Conservation (phyloP, 2,888 invertebrate species). For the Brenthis hecate region DNA sequence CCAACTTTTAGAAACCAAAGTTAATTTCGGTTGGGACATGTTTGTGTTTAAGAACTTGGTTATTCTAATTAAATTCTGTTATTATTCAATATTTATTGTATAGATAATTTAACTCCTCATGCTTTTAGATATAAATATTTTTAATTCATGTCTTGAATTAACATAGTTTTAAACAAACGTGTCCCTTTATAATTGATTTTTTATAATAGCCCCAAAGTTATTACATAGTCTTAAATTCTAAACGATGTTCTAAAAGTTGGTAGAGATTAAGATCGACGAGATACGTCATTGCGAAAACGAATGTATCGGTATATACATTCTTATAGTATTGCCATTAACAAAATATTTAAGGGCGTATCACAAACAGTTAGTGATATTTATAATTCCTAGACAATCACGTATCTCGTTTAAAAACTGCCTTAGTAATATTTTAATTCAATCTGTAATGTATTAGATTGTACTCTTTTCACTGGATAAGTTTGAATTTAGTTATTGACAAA, state of each 20-base stretch:
- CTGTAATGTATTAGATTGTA: slow-evolving; percentile 26
- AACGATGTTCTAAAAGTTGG: slow-evolving; percentile 23
- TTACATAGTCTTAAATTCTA: neutral
- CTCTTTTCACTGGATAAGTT: slow-evolving; percentile 25
- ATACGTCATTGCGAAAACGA: slow-evolving; percentile 14
- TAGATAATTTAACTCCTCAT: neutral
- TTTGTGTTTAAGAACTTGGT: neutral
- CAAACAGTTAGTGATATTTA: neutral
- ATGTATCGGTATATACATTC: neutral
- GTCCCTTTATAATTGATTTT: neutral
- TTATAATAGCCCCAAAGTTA: neutral
- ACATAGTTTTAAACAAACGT: neutral
- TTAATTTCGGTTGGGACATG: slow-evolving; percentile 2
- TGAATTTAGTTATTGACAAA: slow-evolving; percentile 26
- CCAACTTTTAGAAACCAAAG: slow-evolving; percentile 29
- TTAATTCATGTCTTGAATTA: neutral
- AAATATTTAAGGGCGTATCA: no score
- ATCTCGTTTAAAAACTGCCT: slow-evolving; percentile 34
- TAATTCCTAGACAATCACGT: slow-evolving; percentile 20
- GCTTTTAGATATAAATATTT: neutral
- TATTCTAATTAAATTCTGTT: no score
- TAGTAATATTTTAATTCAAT: slow-evolving; percentile 35
- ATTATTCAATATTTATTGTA: no score
- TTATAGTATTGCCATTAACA: neutral
- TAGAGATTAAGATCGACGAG: slow-evolving; percentile 18